A percentile compares a stretch with the other conserved stretches of the same genome.
These are phyloP conservation scores for Cacatua alba DNA, from an alignment of 2,113 vertebrate species.

Conservation along the genomic window DNA sequence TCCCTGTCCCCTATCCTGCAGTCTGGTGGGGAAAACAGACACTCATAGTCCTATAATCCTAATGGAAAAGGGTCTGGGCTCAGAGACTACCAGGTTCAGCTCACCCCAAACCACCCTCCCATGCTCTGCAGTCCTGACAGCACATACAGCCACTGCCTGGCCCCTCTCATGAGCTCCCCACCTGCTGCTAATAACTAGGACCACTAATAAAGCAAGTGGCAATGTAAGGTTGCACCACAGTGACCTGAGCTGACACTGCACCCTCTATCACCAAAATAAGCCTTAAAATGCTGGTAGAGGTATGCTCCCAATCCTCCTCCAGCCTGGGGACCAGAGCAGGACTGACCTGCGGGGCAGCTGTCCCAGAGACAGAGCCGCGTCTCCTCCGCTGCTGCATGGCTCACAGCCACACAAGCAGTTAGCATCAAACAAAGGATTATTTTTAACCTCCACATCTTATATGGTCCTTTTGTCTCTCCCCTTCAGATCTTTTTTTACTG, in stretches of 20 bases:
- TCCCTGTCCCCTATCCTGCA: neutral
- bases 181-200: neutral
- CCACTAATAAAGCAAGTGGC: neutral
- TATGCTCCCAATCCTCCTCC: neutral
- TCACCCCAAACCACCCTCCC: neutral
- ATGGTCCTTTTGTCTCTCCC: neutral
- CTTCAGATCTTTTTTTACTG: neutral
- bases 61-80: neutral
- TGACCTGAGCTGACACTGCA: neutral
- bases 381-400: neutral
- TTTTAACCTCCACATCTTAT: neutral
- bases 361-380: accelerated
- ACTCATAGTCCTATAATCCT: neutral
- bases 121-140: neutral
- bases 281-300: neutral
- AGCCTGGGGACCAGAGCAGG: neutral
- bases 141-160: accelerated
- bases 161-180: accelerated
- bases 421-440: neutral
- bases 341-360: accelerated
- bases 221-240: neutral
- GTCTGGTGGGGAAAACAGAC: neutral
- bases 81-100: neutral
- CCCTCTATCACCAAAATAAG: neutral
- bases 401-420: neutral